Percentiles rank a stretch among this genome's conserved stretches.
phyloP scores from a whole-genome alignment of 2,113 vertebrate species.

The Cardinalis cardinalis region DNA sequence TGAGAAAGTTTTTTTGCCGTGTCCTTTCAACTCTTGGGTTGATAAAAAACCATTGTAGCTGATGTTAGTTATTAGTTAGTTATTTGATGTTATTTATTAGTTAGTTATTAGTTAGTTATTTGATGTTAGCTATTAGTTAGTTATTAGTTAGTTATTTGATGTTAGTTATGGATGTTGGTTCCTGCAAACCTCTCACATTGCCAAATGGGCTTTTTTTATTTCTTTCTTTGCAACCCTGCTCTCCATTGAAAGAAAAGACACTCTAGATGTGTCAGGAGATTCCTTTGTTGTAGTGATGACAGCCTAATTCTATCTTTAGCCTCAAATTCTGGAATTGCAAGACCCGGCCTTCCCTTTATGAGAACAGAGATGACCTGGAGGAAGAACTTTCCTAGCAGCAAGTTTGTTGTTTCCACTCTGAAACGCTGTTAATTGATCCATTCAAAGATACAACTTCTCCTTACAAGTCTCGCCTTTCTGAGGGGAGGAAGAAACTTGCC shows the following conservation, averaged over 20 bases:
- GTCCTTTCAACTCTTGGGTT: neutral
- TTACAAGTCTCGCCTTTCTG: neutral
- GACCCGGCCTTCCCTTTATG: neutral
- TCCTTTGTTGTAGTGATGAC: neutral
- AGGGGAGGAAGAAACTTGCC: neutral
- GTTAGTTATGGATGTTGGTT: neutral
- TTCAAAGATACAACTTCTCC: neutral
- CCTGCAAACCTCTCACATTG: neutral
- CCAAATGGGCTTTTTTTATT: neutral
- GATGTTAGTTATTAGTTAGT: neutral
- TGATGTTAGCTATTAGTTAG: no score
- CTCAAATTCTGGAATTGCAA: neutral
- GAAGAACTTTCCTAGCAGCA: neutral
- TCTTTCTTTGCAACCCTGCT: neutral
- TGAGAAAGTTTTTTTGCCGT: neutral
- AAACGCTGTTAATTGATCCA: neutral
- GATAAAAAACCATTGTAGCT: neutral
- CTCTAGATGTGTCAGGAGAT: constrained; percentile 25
- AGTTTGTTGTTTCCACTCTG: neutral
- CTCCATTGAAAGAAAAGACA: neutral
- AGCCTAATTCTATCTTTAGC: constrained; percentile 31
- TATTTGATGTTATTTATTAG: neutral
- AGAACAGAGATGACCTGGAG: neutral
- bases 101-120: no score
- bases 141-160: neutral